Evolutionary conservation across 2,888 invertebrate species (phyloP), one percentile per base, ranked within the genome.

Genomic region (Megastigmus dorsalis): DNA sequence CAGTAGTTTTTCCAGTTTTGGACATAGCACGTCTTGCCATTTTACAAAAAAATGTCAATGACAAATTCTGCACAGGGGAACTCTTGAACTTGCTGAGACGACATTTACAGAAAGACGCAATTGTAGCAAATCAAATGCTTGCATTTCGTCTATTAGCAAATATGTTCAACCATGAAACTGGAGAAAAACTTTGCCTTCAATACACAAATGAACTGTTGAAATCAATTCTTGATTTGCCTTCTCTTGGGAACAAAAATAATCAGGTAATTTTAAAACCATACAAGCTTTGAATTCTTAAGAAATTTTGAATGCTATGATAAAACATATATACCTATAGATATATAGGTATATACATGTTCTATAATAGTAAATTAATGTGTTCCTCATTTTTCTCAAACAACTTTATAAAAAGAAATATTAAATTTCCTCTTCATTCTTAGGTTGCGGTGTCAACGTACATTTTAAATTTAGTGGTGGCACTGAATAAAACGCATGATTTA

Each of bases 11-110:
- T 85, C 98, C 98, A 0, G 95, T 94, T 4, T 88, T 99, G 79
- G 98, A 99, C 85, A 89, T 98, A 4, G 91, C 96, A 13, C 91
- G 98, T 78, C 89, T 98, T 83, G 95, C 95, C 0, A 91, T 97
- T 43, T 92, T 95, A 54, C 93, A 93, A 78, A 91, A 92, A 82
- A 89, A 91, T 3, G 90, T 94, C 5, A 92, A 92, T 78, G 85
- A 89, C 5, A 80, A 88, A 54, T 86, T 93, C 57, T 89, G 91
- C 82, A 82, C 85, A 66, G 84, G 87, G 66, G 84, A 86, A 38
- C 88, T 91, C 52, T 82, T 88, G 20, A 82, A 84, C 20, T 81
- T 91, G 18, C 80, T 90, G 6, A 84, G 86, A 60, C 87, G 86
- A 86, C 41, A 86, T 85, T 10, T 89, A 83, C 80, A 89, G 88